phyloP scores from a whole-genome alignment of 2,888 invertebrate species.

The Apamea crenata region DNA sequence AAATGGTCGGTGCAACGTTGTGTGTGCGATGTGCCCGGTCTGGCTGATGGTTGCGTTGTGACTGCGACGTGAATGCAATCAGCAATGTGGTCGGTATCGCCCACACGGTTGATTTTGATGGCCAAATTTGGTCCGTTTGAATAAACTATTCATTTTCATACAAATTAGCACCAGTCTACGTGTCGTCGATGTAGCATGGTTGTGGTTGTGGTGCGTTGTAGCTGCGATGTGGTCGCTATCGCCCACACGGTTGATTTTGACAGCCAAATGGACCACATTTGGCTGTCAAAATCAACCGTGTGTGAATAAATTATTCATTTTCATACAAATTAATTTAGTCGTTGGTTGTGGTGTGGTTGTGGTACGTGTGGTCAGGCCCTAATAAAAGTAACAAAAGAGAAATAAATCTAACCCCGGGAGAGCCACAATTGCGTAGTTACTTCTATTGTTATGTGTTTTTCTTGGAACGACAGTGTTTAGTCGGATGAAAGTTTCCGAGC shows the following conservation, averaged over 20 bases:
- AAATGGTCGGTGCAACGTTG: not conserved
- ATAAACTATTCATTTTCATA: not conserved
- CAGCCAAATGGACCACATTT: too few species aligned
- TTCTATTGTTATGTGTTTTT: conserved; percentile 62
- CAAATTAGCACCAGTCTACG: not conserved
- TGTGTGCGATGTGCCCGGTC: too few species aligned
- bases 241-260: too few species aligned
- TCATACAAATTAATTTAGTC: not conserved
- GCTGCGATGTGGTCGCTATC: too few species aligned
- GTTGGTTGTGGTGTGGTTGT: not conserved
- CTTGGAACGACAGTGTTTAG: conserved; percentile 56
- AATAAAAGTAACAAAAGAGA: conserved; percentile 73
- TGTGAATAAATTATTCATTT: not conserved
- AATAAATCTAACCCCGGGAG: conserved; percentile 70
- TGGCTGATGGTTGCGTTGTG: not conserved
- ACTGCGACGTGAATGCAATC: not conserved
- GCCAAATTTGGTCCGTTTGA: not conserved
- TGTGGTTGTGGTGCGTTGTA: too few species aligned
- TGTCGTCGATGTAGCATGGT: too few species aligned
- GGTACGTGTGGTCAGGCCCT: not conserved
- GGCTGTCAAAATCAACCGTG: too few species aligned
- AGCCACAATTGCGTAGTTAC: conserved; percentile 49
- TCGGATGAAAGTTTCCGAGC: conserved; percentile 39
- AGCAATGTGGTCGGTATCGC: not conserved
- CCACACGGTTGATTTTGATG: not conserved